Evolutionary conservation across 1,140 invertebrate genomes (phyloP).

Genomic region (Hydropsyche tenuis): DNA sequence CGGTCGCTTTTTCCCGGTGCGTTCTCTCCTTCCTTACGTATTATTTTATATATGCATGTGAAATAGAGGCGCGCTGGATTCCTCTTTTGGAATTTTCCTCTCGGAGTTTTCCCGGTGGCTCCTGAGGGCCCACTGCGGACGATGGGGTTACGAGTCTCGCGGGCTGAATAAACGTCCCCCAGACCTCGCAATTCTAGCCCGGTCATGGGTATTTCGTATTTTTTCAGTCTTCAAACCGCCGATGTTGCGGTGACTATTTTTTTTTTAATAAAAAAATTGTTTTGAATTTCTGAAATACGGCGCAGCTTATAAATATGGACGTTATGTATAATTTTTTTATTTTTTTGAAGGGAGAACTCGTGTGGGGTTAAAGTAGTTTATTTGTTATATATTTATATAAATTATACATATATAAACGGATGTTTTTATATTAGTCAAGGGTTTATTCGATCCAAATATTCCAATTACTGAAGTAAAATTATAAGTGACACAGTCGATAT

Average conservation of each 20-base stretch:
- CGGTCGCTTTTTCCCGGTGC: too few relatives aligned
- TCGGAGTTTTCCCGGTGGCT: constrained; percentile 27
- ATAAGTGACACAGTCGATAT: too few relatives aligned
- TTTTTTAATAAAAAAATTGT: neutral
- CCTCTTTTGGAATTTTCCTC: constrained; percentile 10
- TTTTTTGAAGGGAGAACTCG: too few relatives aligned
- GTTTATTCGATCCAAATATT: too few relatives aligned
- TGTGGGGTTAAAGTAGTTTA: too few relatives aligned
- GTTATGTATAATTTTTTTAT: neutral
- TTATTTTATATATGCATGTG: neutral
- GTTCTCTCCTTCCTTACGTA: too few relatives aligned
- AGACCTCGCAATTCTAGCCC: neutral
- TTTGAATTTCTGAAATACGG: neutral
- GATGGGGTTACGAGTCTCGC: constrained; percentile 50
- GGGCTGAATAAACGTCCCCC: constrained; percentile 50
- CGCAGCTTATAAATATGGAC: neutral
- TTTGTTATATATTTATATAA: too few relatives aligned
- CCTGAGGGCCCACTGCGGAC: constrained; percentile 45
- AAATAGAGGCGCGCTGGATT: neutral
- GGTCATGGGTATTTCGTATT: constrained; percentile 45
- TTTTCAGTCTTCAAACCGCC: constrained; percentile 43
- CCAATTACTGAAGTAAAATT: too few relatives aligned
- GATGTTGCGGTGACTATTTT: neutral
- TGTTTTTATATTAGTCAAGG: too few relatives aligned
- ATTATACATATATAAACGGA: too few relatives aligned